phyloP scores from a whole-genome alignment of 64 coral and sea anemone genomes.

The Trachythela sp. region DNA sequence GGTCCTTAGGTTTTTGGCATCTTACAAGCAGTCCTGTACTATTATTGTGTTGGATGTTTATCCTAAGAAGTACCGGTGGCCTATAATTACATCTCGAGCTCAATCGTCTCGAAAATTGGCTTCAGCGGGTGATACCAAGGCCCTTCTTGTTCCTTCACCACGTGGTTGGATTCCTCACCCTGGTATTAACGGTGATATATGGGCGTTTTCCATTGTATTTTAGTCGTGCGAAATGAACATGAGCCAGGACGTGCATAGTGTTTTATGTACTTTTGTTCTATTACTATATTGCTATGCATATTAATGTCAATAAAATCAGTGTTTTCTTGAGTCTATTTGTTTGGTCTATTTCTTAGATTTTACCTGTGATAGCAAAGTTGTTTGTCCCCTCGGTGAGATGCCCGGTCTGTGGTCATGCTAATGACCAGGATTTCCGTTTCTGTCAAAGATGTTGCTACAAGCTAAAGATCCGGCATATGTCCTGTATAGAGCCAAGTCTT shows the following conservation, averaged over 20 bases:
- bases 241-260: neutral
- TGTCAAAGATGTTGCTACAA: constrained; percentile 7
- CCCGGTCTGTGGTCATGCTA: constrained; percentile 12
- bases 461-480: neutral
- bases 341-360: neutral
- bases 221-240: neutral
- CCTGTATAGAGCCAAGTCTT: neutral
- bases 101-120: neutral
- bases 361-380: neutral
- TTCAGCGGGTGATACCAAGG: neutral
- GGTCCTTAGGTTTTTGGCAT: neutral
- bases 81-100: neutral
- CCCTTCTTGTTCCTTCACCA: neutral
- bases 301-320: too few species aligned
- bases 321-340: too few species aligned
- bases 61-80: constrained; percentile 36
- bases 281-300: too few species aligned
- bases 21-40: neutral
- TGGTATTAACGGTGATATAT: neutral
- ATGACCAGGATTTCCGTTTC: constrained; percentile 24
- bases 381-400: constrained; percentile 22
- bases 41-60: constrained; percentile 21
- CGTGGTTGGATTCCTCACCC: neutral
- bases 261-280: neutral
- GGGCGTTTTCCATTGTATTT: neutral